Conservation (phyloP, 1,140 invertebrate species). For the Zaprionus ghesquierei region DNA sequence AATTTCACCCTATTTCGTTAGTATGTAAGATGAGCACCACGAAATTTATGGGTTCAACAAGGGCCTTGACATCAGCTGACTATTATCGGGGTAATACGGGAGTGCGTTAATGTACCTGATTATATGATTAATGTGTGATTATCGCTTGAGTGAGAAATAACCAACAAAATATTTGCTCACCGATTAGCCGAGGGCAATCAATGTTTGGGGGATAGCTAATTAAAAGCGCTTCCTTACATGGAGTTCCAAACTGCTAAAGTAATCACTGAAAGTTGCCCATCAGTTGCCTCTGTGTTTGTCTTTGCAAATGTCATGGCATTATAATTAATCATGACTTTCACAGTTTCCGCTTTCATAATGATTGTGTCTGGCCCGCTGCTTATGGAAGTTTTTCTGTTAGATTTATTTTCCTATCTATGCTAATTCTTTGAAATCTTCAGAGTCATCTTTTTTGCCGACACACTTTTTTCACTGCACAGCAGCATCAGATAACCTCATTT, state of each 20-base stretch:
- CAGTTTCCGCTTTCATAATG: not conserved
- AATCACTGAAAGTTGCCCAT: not conserved
- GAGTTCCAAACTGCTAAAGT: not conserved
- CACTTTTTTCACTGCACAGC: constrained; percentile 11
- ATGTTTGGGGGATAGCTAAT: not conserved
- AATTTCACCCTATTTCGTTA: constrained; percentile 12
- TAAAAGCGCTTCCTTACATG: not conserved
- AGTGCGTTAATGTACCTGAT: not conserved
- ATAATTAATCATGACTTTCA: constrained; percentile 5
- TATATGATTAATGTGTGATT: constrained; percentile 26
- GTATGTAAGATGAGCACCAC: not conserved
- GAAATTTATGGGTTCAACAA: constrained; percentile 26
- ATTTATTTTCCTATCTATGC: constrained; percentile 14
- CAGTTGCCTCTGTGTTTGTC: not conserved
- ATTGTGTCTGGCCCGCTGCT: not conserved
- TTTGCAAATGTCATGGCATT: not conserved
- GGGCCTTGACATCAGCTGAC: constrained; percentile 13
- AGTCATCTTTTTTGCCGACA: constrained; percentile 12
- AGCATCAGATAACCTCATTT: constrained; percentile 33
- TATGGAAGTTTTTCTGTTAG: not conserved
- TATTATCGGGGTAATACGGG: not conserved
- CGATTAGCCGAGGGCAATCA: not conserved
- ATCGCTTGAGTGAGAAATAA: constrained; percentile 2
- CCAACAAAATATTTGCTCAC: not conserved
- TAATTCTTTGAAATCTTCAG: constrained; percentile 7